Conservation (phyloP, 2,888 invertebrate species). For the Diaphora mendica region DNA sequence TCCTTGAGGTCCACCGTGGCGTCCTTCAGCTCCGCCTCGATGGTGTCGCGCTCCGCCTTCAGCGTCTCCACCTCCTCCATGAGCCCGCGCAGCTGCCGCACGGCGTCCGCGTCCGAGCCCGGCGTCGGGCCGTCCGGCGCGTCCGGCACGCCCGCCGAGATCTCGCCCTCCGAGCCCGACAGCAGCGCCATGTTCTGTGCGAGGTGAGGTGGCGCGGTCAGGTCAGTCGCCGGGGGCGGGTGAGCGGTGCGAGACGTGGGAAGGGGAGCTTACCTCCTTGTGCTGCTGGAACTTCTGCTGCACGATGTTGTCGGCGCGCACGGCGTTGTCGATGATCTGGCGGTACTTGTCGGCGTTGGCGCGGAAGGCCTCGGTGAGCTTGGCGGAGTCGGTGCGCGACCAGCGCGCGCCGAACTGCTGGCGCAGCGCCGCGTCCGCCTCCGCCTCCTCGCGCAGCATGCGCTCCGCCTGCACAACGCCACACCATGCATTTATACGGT, state of each 20-base stretch:
- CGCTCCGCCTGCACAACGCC: constrained; percentile 79
- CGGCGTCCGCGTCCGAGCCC: constrained; percentile 90
- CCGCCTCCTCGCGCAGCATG: constrained; percentile 95
- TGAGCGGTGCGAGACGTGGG: neutral
- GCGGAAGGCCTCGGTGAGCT: constrained; percentile 95
- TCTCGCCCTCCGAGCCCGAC: constrained; percentile 90
- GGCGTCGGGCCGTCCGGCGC: constrained; percentile 60
- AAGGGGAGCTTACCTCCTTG: no score
- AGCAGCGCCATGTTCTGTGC: constrained; percentile 92
- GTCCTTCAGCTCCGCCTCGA: constrained; percentile 91
- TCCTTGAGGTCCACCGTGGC: constrained; percentile 88
- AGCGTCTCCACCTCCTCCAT: constrained; percentile 94
- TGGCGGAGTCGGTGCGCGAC: constrained; percentile 95
- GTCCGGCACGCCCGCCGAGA: constrained; percentile 90
- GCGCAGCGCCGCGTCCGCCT: constrained; percentile 95
- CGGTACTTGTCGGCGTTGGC: constrained; percentile 97
- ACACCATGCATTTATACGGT: constrained; percentile 60
- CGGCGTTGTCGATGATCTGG: constrained; percentile 96
- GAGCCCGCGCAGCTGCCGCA: constrained; percentile 89
- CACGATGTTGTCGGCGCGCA: constrained; percentile 93
- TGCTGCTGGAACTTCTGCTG: constrained; percentile 94
- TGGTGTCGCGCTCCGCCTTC: constrained; percentile 93
- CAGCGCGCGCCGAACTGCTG: constrained; percentile 97
- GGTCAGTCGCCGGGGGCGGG: neutral
- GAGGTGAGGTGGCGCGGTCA: neutral